Percentiles rank a stretch among this genome's conserved stretches.
These are phyloP conservation scores for Pelagia noctiluca DNA, from an alignment of 30 jellyfish, hydroid and myxozoan species.

Conservation along the genomic window DNA sequence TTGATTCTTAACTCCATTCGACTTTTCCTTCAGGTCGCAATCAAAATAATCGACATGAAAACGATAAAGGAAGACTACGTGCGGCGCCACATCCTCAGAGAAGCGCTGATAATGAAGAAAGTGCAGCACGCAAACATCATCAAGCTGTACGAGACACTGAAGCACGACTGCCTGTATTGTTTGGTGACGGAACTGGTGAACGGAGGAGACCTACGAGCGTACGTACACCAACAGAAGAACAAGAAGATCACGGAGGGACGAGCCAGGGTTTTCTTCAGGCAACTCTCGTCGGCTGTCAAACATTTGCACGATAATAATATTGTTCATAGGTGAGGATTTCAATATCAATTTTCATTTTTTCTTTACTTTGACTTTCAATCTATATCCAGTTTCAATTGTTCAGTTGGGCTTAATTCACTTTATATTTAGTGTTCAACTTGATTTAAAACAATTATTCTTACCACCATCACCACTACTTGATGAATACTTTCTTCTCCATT, in stretches of 20 bases:
- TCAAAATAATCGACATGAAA: conserved; percentile 65
- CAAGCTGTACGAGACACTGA: conserved; percentile 74
- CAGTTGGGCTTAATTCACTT: no score
- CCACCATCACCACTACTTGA: no score
- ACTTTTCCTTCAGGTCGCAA: conserved; percentile 71
- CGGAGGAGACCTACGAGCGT: conserved; percentile 82
- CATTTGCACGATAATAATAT: conserved; percentile 77
- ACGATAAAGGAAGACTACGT: conserved; percentile 54
- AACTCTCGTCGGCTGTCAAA: conserved; percentile 68
- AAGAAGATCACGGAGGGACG: conserved; percentile 49
- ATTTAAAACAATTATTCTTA: no score
- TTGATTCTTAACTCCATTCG: no score
- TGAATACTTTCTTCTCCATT: no score
- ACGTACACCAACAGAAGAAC: conserved; percentile 68
- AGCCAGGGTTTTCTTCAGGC: conserved; percentile 67
- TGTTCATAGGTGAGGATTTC: conserved; percentile 85
- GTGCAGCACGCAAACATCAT: conserved; percentile 69
- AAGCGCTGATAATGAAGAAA: conserved; percentile 73
- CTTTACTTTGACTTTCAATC: no score
- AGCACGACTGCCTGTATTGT: conserved; percentile 53
- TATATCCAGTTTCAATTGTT: no score
- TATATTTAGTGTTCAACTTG: no score
- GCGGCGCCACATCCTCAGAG: conserved; percentile 57
- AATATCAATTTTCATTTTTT: no score
- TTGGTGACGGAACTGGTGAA: conserved; percentile 76